These are phyloP conservation scores for Argyrosomus regius DNA, from an alignment of 2,797 vertebrate species.

Conservation along the genomic window DNA sequence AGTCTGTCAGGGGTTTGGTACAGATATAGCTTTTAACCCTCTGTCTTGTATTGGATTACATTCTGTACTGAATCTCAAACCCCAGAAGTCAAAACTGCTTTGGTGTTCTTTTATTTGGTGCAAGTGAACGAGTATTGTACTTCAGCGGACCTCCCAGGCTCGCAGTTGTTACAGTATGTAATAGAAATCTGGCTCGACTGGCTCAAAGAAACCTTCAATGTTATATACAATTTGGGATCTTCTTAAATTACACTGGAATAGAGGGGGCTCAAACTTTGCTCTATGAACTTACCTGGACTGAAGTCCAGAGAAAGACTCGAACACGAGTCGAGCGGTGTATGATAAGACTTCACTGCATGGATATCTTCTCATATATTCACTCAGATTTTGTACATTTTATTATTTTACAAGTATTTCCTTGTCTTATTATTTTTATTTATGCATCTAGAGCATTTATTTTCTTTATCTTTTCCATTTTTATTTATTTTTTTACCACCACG, in stretches of 20 bases:
- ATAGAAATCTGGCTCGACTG: neutral
- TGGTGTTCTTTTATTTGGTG: neutral
- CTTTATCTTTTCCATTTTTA: too few relatives aligned
- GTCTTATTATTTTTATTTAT: too few relatives aligned
- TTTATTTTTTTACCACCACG: too few relatives aligned
- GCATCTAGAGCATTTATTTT: too few relatives aligned
- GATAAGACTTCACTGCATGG: neutral
- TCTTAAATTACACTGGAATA: neutral
- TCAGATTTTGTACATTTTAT: too few relatives aligned
- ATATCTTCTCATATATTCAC: neutral
- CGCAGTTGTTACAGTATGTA: neutral
- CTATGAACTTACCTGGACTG: neutral
- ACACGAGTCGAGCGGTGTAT: neutral
- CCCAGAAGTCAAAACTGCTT: neutral
- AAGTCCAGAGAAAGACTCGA: neutral
- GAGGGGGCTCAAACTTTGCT: neutral
- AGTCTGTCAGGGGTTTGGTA: neutral
- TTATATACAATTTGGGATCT: neutral
- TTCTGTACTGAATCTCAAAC: neutral
- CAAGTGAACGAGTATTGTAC: neutral
- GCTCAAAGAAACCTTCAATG: neutral
- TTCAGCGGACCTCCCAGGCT: neutral
- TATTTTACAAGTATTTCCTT: too few relatives aligned
- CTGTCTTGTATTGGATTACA: neutral
- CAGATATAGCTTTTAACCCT: neutral